These are phyloP conservation scores for Asarcornis scutulata DNA, from an alignment of 2,113 vertebrate species.

Conservation along the genomic window DNA sequence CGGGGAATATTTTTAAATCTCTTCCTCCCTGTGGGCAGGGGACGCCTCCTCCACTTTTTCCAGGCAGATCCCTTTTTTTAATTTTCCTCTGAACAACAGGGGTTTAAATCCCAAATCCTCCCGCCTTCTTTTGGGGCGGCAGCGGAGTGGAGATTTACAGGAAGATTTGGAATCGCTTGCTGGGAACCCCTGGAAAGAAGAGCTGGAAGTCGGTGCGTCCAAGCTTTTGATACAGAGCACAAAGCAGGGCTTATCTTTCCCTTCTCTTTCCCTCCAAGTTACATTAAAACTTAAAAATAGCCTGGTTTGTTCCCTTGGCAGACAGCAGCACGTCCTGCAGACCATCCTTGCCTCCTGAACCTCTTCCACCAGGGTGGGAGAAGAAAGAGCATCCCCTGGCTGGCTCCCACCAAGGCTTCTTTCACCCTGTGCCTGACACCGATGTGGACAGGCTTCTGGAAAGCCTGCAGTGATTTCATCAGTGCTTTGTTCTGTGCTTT, in stretches of 20 bases:
- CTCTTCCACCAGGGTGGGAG: neutral
- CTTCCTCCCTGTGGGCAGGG: conserved; percentile 14
- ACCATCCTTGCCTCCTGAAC: neutral
- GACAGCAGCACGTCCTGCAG: neutral
- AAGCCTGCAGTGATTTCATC: conserved; percentile 14
- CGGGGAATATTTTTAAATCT: conserved; percentile 24
- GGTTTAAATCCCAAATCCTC: neutral
- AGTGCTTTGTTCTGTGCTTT: neutral
- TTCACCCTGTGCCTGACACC: neutral
- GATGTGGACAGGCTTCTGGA: conserved; percentile 35
- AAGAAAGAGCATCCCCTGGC: neutral
- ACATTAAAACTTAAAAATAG: neutral
- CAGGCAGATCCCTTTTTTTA: neutral
- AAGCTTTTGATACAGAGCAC: neutral
- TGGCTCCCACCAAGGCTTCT: neutral
- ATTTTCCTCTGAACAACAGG: neutral
- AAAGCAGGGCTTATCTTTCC: neutral
- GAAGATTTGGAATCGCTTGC: neutral
- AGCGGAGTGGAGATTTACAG: neutral
- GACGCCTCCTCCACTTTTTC: neutral
- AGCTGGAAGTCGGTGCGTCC: neutral
- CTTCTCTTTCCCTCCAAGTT: neutral
- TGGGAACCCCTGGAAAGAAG: neutral
- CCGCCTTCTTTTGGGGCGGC: neutral
- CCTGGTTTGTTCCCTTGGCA: conserved; percentile 18